Conservation (phyloP, 1,140 invertebrate genomes). For the Zaprionus inermis region DNA sequence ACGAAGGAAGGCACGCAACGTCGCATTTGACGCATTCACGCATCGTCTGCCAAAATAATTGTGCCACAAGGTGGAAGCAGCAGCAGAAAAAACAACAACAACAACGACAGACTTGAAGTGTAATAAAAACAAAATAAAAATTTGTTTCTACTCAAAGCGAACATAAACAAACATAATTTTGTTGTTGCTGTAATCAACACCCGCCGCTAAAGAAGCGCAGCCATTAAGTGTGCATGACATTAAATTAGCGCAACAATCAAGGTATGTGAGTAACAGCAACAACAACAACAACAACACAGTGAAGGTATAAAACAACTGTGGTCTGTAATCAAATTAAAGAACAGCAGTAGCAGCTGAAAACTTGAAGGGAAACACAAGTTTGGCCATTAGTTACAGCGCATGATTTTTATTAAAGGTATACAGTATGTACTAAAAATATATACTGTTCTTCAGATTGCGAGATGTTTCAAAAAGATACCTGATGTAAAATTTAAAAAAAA, state of each 20-base stretch:
- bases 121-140: constrained; percentile 60
- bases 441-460: constrained; percentile 9
- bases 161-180: constrained; percentile 46
- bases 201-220: constrained; percentile 25
- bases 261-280: constrained; percentile 15
- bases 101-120: constrained; percentile 45
- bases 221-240: constrained; percentile 67
- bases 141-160: constrained; percentile 36
- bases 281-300: constrained; percentile 8
- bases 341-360: constrained; percentile 56
- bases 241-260: constrained; percentile 73
- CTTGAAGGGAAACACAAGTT: constrained; percentile 35
- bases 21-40: constrained; percentile 58
- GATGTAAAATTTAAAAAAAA: constrained; percentile 11
- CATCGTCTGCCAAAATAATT: constrained; percentile 73
- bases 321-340: constrained; percentile 74
- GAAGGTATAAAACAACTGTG: constrained; percentile 39
- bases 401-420: constrained; percentile 53
- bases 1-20: constrained; percentile 15
- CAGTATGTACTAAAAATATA: background rate
- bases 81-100: constrained; percentile 43
- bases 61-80: constrained; percentile 14
- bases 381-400: constrained; percentile 71
- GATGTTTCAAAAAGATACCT: constrained; percentile 7
- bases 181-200: constrained; percentile 73